Conservation (phyloP, 2,888 invertebrate genomes). For the Heptascelio sp. region DNA sequence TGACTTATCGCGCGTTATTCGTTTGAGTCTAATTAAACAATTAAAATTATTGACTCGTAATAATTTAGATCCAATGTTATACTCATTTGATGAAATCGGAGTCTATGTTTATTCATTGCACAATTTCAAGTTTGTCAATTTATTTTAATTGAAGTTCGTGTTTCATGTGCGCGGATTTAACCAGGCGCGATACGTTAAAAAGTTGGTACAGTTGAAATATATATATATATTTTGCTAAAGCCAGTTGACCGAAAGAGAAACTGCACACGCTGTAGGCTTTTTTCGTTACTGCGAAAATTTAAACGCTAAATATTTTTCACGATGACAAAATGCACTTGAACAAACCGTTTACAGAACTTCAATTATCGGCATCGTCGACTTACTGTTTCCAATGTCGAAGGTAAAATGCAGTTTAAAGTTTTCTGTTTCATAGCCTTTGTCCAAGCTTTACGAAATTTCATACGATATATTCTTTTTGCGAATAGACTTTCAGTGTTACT, state of each 20-base stretch:
- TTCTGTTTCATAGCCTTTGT: slow-evolving; percentile 50
- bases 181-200: slow-evolving; percentile 3
- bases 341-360: slow-evolving; percentile 11
- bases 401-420: slow-evolving; percentile 52
- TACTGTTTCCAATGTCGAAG: slow-evolving; percentile 11
- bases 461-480: slow-evolving; percentile 45
- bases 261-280: too few relatives aligned
- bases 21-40: too few relatives aligned
- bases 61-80: not conserved
- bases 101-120: slow-evolving; percentile 12
- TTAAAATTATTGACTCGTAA: not conserved
- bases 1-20: too few relatives aligned
- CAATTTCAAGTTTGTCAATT: slow-evolving; percentile 24
- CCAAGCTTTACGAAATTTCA: slow-evolving; percentile 52
- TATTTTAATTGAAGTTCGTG: slow-evolving; percentile 37
- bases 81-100: slow-evolving; percentile 14
- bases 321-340: slow-evolving; percentile 11
- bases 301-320: slow-evolving; percentile 11
- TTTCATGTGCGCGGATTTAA: slow-evolving; percentile 10
- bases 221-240: slow-evolving; percentile 31
- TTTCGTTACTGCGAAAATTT: too few relatives aligned
- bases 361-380: slow-evolving; percentile 17
- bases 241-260: slow-evolving; percentile 5
- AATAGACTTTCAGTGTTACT: slow-evolving; percentile 62
- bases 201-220: slow-evolving; percentile 23